Percentiles rank a stretch among this genome's conserved stretches.
These are phyloP conservation scores for Chaenocephalus aceratus DNA, from an alignment of 2,113 vertebrate genomes.

Conservation along the genomic window DNA sequence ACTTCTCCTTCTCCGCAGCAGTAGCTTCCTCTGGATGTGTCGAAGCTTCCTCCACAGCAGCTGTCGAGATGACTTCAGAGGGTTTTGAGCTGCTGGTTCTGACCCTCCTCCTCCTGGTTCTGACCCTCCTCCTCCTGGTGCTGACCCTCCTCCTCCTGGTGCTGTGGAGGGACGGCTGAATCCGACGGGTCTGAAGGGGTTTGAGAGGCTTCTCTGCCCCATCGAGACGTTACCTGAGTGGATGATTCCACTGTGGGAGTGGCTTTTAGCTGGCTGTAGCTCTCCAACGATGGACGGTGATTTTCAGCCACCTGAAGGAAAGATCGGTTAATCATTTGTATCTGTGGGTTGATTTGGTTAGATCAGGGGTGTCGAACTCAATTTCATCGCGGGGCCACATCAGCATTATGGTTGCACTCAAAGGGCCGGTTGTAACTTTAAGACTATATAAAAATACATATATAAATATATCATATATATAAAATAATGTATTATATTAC, in stretches of 20 bases:
- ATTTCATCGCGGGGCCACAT: too few relatives aligned
- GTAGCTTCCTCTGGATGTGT: background rate
- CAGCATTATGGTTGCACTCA: too few relatives aligned
- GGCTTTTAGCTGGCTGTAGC: constrained; percentile 1
- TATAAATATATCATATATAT: too few relatives aligned
- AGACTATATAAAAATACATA: too few relatives aligned
- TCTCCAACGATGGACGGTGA: background rate
- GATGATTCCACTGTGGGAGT: background rate
- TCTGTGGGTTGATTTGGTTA: too few relatives aligned
- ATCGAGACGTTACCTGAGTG: constrained; percentile 22
- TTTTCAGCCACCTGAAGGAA: constrained; percentile 33
- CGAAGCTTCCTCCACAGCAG: background rate
- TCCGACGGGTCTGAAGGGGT: background rate
- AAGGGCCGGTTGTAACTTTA: too few relatives aligned
- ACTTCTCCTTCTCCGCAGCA: background rate
- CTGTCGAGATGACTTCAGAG: background rate
- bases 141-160: too few relatives aligned
- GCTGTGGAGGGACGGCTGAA: too few relatives aligned
- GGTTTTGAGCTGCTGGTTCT: background rate
- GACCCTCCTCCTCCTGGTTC: too few relatives aligned
- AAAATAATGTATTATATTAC: too few relatives aligned
- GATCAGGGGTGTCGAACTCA: too few relatives aligned
- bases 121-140: too few relatives aligned
- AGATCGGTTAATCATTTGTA: background rate
- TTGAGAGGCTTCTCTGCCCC: constrained; percentile 9